Percentiles rank a stretch among this genome's conserved stretches.
Conservation (phyloP, 2,888 invertebrate species). For the Notodonta dromedarius region DNA sequence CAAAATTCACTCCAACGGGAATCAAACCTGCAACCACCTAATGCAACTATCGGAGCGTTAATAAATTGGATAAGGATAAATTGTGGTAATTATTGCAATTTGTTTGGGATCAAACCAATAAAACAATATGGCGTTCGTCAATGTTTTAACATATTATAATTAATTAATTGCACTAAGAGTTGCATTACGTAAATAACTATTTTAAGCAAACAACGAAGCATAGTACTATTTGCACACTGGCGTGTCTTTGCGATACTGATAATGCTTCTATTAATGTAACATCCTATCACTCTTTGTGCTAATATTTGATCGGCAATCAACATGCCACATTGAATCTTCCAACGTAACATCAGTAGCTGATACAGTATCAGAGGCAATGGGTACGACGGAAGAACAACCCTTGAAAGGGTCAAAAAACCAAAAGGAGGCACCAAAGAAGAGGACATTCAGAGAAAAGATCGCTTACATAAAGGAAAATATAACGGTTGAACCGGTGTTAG, state of each 20-base stretch:
- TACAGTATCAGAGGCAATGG: slow-evolving; percentile 48
- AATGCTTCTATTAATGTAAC: slow-evolving; percentile 37
- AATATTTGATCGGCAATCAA: slow-evolving; percentile 46
- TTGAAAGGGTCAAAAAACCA: slow-evolving; percentile 44
- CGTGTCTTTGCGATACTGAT: slow-evolving; percentile 38
- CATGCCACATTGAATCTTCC: slow-evolving; percentile 18
- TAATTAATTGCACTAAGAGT: no score
- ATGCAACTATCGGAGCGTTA: no score
- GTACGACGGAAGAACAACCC: slow-evolving; percentile 58
- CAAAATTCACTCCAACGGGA: no score
- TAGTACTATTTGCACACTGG: slow-evolving; percentile 26
- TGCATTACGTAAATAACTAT: not conserved
- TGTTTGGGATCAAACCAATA: no score
- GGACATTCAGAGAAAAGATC: slow-evolving; percentile 72
- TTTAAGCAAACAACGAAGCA: slow-evolving; percentile 20
- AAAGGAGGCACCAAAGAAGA: slow-evolving; percentile 47
- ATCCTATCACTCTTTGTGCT: slow-evolving; percentile 25
- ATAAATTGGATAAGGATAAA: no score
- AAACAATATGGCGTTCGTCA: no score
- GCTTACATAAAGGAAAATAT: slow-evolving; percentile 81
- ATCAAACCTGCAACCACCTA: no score
- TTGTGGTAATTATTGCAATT: no score
- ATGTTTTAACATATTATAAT: no score
- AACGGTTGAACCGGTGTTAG: slow-evolving; percentile 87
- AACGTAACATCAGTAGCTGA: slow-evolving; percentile 30